These are phyloP conservation scores for Sakesphorus luctuosus DNA, from an alignment of 2,113 vertebrate genomes.

Conservation along the genomic window DNA sequence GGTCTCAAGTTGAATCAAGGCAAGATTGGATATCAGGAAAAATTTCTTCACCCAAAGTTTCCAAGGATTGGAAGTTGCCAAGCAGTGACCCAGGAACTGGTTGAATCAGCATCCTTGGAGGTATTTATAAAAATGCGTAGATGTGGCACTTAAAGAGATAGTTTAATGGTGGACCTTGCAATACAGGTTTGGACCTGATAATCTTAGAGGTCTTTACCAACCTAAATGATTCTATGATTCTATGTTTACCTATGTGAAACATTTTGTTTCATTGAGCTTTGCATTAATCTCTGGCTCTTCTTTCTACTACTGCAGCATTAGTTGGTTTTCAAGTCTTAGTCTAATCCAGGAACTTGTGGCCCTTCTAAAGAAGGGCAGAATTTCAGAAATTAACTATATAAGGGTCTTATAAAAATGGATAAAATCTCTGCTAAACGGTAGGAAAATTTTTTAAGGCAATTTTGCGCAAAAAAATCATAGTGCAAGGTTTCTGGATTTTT, in stretches of 20 bases:
- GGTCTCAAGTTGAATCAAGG: not conserved
- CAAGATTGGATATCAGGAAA: not conserved
- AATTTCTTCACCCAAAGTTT: not conserved
- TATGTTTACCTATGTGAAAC: fast-evolving
- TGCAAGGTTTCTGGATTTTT: not conserved
- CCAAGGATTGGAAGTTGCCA: not conserved
- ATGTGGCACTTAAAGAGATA: not conserved
- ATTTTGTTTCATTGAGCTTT: not conserved
- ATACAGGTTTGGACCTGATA: not conserved
- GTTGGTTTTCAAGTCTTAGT: not conserved
- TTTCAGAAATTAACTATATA: not conserved
- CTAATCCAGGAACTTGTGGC: not conserved
- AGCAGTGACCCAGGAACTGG: too few relatives aligned
- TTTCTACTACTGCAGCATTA: not conserved
- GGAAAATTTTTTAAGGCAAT: not conserved
- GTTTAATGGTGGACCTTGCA: not conserved
- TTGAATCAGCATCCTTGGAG: not conserved
- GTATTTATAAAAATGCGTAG: not conserved
- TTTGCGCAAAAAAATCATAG: not conserved
- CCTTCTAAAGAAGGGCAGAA: not conserved
- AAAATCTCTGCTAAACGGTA: not conserved
- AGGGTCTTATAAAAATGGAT: not conserved
- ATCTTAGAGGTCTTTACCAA: not conserved
- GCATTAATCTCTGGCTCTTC: not conserved
- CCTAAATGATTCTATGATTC: not conserved